A percentile compares a stretch with the other conserved stretches of the same genome.
Conservation (phyloP, 2,113 vertebrate species). For the Himantopus leucocephalus region DNA sequence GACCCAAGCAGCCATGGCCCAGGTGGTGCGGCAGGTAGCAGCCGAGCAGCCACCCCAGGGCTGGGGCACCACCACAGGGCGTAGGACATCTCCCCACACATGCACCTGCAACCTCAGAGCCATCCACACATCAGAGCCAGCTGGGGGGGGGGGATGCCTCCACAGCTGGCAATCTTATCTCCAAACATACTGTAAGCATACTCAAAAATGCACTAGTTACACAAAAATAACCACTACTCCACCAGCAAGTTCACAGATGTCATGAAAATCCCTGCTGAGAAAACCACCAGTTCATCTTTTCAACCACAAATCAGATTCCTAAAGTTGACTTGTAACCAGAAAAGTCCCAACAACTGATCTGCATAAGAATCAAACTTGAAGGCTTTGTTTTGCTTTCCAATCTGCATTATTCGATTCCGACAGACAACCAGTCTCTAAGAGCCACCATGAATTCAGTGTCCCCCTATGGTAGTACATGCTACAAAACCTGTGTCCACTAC, state of each 20-base stretch:
- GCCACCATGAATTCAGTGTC: background rate
- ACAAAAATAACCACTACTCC: conserved; percentile 10
- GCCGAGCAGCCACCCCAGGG: background rate
- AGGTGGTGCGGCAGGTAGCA: background rate
- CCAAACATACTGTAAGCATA: background rate
- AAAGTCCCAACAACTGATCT: background rate
- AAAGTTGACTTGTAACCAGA: conserved; percentile 46
- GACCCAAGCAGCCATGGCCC: background rate
- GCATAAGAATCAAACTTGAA: background rate
- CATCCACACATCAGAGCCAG: background rate
- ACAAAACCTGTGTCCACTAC: background rate
- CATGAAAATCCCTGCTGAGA: background rate
- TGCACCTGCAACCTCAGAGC: background rate
- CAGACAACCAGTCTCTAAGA: background rate
- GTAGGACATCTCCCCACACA: background rate
- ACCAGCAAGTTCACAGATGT: background rate
- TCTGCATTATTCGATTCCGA: background rate
- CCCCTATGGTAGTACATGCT: background rate
- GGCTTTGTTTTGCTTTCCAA: background rate
- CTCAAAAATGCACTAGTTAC: background rate
- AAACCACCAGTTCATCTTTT: conserved; percentile 19
- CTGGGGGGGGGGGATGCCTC: accelerated
- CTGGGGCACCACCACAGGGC: background rate
- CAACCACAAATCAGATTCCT: conserved; percentile 33
- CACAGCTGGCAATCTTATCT: background rate